Evolutionary conservation across 1,140 invertebrate species (phyloP), one percentile per base, ranked within the genome.

Genomic region (Anthonomus grandis): DNA sequence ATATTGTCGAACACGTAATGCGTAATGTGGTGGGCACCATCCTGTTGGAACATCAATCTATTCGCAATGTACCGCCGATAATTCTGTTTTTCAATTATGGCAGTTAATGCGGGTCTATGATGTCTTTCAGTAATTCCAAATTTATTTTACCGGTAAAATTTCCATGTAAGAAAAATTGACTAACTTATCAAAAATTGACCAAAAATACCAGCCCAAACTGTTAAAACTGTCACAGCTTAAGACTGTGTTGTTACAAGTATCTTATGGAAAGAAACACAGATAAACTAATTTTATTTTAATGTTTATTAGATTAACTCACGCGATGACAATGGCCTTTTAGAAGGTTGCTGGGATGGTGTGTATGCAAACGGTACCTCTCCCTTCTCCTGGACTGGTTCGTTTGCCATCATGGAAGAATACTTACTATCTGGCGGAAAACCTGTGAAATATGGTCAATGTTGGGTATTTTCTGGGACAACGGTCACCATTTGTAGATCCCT

Each of bases 361-460:
- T 90, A 89, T 69, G 72, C 73, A 27, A 86, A 86, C 51, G 88
- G 86, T 6, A 81, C 79, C 15, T 77, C 82, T 49, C 83, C 77
- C 15, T 76, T 81, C 56, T 79, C 80, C 9, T 89, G 86, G 86
- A 86, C 82, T 31, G 86, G 86, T 27, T 84, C 81, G 19, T 76
- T 83, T 0, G 78, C 81, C 19, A 89, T 90, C 44, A 69, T 89
- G 65, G 83, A 88, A 64, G 74, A 86, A 70, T 90, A 78, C 64
- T 78, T 78, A 36, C 81, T 72, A 27, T 78, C 78, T n/a, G 80
- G 78, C 9, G 81, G 82, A 46, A 72, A 75, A 39, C 81, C 86
- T 1, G 86, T 91, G 2, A 85, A 86, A 70, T 92, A 86, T 70
- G 89, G 87, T 1, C 89, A 91, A 69, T 91, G 89, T 70, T 91